A percentile compares a stretch with the other conserved stretches of the same genome.
Conservation (phyloP, 2,797 vertebrate genomes). For the Phoxinus dragarum region DNA sequence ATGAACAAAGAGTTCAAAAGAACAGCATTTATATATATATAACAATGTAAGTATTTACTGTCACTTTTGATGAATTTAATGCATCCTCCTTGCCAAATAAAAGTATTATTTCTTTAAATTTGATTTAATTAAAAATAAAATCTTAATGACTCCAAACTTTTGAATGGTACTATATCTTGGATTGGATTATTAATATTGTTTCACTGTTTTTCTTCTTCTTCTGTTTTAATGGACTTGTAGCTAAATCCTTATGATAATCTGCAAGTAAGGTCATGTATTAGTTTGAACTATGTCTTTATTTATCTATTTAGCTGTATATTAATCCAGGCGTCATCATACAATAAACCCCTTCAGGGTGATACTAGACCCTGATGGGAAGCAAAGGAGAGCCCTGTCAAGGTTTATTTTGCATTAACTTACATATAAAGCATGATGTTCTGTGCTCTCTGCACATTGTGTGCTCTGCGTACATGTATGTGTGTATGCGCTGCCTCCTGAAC, state of each 20-base stretch:
- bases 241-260: neutral
- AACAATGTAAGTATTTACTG: neutral
- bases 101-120: neutral
- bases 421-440: neutral
- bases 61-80: neutral
- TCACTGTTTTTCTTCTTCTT: neutral
- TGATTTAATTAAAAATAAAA: neutral
- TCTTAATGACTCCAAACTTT: neutral
- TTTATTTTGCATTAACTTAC: neutral
- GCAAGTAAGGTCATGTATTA: neutral
- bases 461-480: conserved; percentile 42
- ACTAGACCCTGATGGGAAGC: neutral
- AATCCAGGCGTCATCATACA: neutral
- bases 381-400: neutral
- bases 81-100: neutral
- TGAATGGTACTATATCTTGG: neutral
- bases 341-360: neutral
- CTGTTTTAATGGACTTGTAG: neutral
- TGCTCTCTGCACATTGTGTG: conserved; percentile 1
- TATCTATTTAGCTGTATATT: too few relatives aligned
- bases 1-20: too few relatives aligned
- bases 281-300: too few relatives aligned
- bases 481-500: conserved; percentile 26
- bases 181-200: neutral
- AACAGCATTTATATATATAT: too few relatives aligned